Evolutionary conservation across 2,888 invertebrate species (phyloP).

Genomic region (Drosophila formosana): DNA sequence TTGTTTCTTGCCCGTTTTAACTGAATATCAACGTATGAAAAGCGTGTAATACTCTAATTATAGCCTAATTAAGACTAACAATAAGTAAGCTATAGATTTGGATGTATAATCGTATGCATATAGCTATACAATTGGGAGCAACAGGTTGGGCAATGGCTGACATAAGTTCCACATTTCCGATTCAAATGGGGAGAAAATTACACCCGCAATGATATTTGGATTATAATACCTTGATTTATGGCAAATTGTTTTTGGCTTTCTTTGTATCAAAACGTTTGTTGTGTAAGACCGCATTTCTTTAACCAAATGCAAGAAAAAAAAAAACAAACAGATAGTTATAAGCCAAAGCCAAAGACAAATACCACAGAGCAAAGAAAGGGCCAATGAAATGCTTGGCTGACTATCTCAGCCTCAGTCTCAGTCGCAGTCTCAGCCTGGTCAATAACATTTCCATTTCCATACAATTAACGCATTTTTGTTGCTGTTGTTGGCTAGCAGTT

Average conservation of each 20-base stretch:
- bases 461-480: constrained; percentile 68
- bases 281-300: constrained; percentile 51
- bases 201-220: constrained; percentile 60
- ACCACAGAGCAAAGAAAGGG: constrained; percentile 61
- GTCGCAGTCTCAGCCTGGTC: constrained; percentile 32
- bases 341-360: constrained; percentile 33
- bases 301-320: constrained; percentile 4
- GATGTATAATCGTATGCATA: constrained; percentile 5
- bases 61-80: background rate
- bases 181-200: constrained; percentile 55
- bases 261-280: constrained; percentile 37
- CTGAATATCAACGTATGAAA: background rate
- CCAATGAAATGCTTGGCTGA: constrained; percentile 64
- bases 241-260: constrained; percentile 50
- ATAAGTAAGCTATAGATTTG: background rate
- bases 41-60: constrained; percentile 2
- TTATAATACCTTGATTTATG: constrained; percentile 58
- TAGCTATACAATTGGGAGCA: constrained; percentile 21
- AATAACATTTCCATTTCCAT: constrained; percentile 76
- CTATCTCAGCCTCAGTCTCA: constrained; percentile 5
- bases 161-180: constrained; percentile 29
- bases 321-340: constrained; percentile 6
- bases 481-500: constrained; percentile 10
- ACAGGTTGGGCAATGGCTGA: constrained; percentile 38
- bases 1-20: no score